Evolutionary conservation across 2,888 invertebrate genomes (phyloP), one percentile per base, ranked within the genome.

Genomic region (Dromius quadrimaculatus): DNA sequence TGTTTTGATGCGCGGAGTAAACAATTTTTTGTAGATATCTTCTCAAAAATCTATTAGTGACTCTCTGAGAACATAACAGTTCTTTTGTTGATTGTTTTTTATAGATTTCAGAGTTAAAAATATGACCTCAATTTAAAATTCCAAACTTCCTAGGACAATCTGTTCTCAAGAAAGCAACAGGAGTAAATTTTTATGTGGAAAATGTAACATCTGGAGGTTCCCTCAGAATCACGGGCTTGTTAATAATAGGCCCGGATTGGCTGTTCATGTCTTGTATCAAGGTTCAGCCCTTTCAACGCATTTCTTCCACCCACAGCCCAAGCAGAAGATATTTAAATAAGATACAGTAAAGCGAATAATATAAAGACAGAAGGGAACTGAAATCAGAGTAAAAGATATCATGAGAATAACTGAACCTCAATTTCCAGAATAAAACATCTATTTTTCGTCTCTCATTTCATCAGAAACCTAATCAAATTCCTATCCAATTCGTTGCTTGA

Each of bases 171-270:
- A 47, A 47, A 47, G 23, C 47, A 11, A 47, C 47, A 47, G 47
- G 47, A 47, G 47, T 22, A 47, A 11, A 47, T 47, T 47, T 47
- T 47, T 47, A 47, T 47, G 19, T 47, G 47, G 22, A 23, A 23
- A 1, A 11, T 20, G 19, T 20, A 47, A 23, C 47, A 47, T 17
- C 47, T 47, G 47, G 5, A 1, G 2, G 9, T 45, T 45, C 45
- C n/a, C n/a, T 45, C 45, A 47, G 47, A 47, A 22, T 47, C 47
- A 47, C 47, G 47, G 47, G 22, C 47, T 47, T 23, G 47, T 47
- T 47, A 47, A 47, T 47, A 47, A 47, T 47, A 47, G 47, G 47
- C 47, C 20, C 47, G 47, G 47, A 47, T 47, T 47, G 47, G 47
- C 47, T 47, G 47, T 23, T 47, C 20, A 47, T 47, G 47, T 47